Base-by-base conservation (phyloP, 2,113 vertebrate species). In the Eurypyga helias region DNA sequence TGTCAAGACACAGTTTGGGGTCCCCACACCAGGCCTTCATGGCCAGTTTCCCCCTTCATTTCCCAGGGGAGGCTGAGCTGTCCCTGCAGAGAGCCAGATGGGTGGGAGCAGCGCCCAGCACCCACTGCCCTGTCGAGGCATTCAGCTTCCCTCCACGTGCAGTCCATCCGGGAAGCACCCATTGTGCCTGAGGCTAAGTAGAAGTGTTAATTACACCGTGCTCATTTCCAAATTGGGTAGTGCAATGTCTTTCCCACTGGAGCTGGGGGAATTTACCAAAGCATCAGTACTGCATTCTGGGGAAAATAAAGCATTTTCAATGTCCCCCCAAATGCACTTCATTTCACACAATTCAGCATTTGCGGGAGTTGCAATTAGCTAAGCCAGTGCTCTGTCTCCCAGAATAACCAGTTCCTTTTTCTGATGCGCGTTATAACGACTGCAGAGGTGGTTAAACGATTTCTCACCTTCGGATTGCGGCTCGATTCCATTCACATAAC, bases 231-330 rank as follows among this genome's bases (percentile, higher is more conserved):
- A 52, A 86, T 71, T 86, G 65, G n/a, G 15, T 66, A 64, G 91
- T 84, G 60, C 33, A 51, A 20, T 11, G 65, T 64, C 67, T 95
- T 81, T 91, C 57, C 93, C 72, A 58, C 70, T 33, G 51, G 60
- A 94, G 71, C 77, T 43, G 48, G 64, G 67, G 51, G 90, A 78
- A 87, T 78, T 87, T 61, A 86, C 89, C 73, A 38, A 86, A 76
- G 46, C 71, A 54, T 93, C 93, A 87, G 79, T n/a, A 49, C 66
- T 73, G 73, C 62, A n/a, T 93, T 94, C 87, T 65, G 64, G 87
- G 94, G 72, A 79, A 93, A 95, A 97, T 61, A 41, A 54, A 90
- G 85, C 89, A 10, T 75, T 90, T 90, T 65, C 38, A 94, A 61
- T 3, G 38, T 51, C 61, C 87, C 43, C 61, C 54, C 33, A 87